Conservation (phyloP, 2,797 vertebrate genomes). For the Setipinna tenuifilis region DNA sequence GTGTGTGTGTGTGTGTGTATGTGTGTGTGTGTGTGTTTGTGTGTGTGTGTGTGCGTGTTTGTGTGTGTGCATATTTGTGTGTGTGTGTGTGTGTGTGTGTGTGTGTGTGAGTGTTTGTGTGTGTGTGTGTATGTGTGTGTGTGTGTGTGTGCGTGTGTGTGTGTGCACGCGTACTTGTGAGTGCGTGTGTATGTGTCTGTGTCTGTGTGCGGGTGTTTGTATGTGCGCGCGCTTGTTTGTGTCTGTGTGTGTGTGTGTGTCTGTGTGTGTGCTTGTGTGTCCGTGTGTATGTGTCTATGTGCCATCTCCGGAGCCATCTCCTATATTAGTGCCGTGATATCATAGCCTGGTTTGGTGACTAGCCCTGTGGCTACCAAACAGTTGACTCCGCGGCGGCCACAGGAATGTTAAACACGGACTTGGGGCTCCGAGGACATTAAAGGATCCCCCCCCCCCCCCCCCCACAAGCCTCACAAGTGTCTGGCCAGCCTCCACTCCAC, state of each 20-base stretch:
- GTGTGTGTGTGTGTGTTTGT: too few species aligned
- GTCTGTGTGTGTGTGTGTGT: background rate
- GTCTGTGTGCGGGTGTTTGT: background rate
- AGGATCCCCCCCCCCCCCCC: constrained; percentile 68
- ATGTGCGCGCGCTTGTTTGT: background rate
- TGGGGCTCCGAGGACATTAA: constrained; percentile 62
- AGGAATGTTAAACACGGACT: constrained; percentile 73
- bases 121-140: too few species aligned
- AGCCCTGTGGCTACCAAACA: constrained; percentile 38
- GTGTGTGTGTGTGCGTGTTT: too few species aligned
- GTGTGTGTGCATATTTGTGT: too few species aligned
- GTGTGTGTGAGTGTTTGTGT: too few species aligned
- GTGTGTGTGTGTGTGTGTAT: too few species aligned
- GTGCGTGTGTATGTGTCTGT: background rate
- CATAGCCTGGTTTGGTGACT: constrained; percentile 32
- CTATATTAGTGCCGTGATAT: constrained; percentile 16
- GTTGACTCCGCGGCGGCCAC: constrained; percentile 61
- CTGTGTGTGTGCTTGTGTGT: background rate
- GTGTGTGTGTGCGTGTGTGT: too few species aligned
- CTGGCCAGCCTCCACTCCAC: constrained; percentile 49
- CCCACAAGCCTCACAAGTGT: constrained; percentile 61
- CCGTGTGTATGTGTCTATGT: background rate
- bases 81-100: too few species aligned
- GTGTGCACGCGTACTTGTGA: too few species aligned
- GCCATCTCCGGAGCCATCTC: constrained; percentile 30